A percentile compares a stretch with the other conserved stretches of the same genome.
phyloP scores from a whole-genome alignment of 53 echinoderm and acorn worm species.

The Patiria pectinifera region DNA sequence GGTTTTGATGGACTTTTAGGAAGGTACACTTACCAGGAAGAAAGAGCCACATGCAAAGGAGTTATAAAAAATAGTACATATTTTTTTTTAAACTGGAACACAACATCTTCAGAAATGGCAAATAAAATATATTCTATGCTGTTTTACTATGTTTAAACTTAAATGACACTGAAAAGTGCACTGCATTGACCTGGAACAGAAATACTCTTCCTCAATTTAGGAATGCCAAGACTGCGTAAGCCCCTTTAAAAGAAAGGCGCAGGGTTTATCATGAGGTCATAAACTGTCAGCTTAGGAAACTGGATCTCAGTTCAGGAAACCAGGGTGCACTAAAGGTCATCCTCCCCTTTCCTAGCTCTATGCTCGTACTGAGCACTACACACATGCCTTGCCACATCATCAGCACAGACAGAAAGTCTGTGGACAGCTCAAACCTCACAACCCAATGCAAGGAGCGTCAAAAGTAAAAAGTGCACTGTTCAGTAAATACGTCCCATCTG shows the following conservation, averaged over 20 bases:
- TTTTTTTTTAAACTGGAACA: too few relatives aligned
- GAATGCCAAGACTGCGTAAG: neutral
- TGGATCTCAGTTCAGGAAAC: slow-evolving; percentile 52
- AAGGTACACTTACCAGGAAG: too few relatives aligned
- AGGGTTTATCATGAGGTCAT: slow-evolving; percentile 20
- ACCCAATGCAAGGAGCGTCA: neutral
- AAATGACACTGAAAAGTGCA: too few relatives aligned
- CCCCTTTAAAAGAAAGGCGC: neutral
- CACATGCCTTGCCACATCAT: neutral
- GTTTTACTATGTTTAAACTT: too few relatives aligned
- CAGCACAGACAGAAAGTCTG: neutral
- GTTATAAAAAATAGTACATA: too few relatives aligned
- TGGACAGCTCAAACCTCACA: neutral
- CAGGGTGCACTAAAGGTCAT: slow-evolving; percentile 43
- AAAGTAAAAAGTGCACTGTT: neutral
- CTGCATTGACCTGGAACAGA: too few relatives aligned
- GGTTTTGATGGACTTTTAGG: too few relatives aligned
- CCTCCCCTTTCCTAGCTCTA: neutral
- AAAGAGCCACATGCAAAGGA: too few relatives aligned
- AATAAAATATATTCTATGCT: too few relatives aligned
- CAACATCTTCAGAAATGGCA: too few relatives aligned
- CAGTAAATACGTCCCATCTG: neutral
- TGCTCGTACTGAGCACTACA: too few relatives aligned
- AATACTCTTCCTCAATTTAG: neutral
- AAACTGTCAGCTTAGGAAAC: slow-evolving; percentile 45